Evolutionary conservation across 2,888 invertebrate species (phyloP).

Genomic region (Pseudococcus longispinus): DNA sequence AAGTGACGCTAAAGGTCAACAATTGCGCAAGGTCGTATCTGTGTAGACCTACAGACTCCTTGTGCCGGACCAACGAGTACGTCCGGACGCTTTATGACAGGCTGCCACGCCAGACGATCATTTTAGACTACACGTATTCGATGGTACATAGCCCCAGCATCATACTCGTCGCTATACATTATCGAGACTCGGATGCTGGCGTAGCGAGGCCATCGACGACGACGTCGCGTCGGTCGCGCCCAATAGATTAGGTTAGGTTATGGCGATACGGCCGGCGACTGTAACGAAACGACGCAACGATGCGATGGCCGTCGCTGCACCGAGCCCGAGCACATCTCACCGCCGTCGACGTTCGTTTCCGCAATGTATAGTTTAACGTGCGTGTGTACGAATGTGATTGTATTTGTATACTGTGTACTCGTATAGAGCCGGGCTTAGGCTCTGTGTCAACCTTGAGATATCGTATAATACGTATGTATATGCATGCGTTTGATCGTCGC

Average conservation of each 20-base stretch:
- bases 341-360: not conserved
- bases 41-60: not conserved
- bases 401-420: too few relatives aligned
- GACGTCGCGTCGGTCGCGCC: not conserved
- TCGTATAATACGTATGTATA: not conserved
- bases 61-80: not conserved
- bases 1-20: constrained; percentile 38
- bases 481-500: not conserved
- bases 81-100: not conserved
- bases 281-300: not conserved
- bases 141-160: too few relatives aligned
- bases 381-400: too few relatives aligned
- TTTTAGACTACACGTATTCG: not conserved
- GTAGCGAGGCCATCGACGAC: not conserved
- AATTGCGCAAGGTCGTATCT: constrained; percentile 51
- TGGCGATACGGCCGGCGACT: not conserved
- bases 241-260: constrained; percentile 24
- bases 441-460: not conserved
- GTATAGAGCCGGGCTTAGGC: not conserved
- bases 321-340: not conserved
- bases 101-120: not conserved
- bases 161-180: not conserved
- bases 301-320: not conserved
- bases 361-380: not conserved
- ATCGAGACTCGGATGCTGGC: not conserved